Evolutionary conservation across 2,113 vertebrate genomes (phyloP), one percentile per base, ranked within the genome.

Genomic region (Excalfactoria chinensis): DNA sequence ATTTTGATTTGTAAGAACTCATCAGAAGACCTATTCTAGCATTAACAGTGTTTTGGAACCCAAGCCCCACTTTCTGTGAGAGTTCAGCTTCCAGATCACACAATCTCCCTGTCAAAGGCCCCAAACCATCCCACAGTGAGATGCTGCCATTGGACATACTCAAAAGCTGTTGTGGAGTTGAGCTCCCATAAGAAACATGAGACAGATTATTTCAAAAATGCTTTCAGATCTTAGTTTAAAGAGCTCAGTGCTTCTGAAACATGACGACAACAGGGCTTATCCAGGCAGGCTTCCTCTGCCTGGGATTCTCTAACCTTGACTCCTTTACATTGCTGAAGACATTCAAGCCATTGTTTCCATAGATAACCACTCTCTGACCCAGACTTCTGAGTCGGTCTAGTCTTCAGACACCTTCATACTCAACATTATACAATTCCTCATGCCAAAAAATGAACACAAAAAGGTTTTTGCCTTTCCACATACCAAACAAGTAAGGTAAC

Each of bases 371-470:
- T 46, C 41, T 55, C 49, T 5, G 5, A 76, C 32, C 37, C 4
- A 71, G 41, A 17, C 30, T 34, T 59, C 59, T 67, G 34, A 59
- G 46, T 79, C 41, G 40, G 13, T 72, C 51, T 46, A 13, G 19
- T 82, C 48, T 68, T 69, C 44, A 37, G 25, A 80, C 46, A 43
- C 14, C 22, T 46, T 48, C 11, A 22, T 6, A 76, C 10, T 35
- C 23, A 43, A 46, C 26, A 34, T 17, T 22, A 66, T 7, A 21
- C 28, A 46, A 72, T 37, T 82, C 75, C 64, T 78, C 70, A 86
- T 6, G 0, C 21, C 35, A 53, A 64, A 74, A 64, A 59, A 22
- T 2, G 4, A 30, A 10, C 0, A 0, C 10, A 19, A 44, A 84
- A 88, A 75, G 26, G 37, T 62, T 88, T 86, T 40, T 77, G 6